These are phyloP conservation scores for Stratiolaelaps scimitus DNA, from an alignment of 1,140 invertebrate species.

Conservation along the genomic window DNA sequence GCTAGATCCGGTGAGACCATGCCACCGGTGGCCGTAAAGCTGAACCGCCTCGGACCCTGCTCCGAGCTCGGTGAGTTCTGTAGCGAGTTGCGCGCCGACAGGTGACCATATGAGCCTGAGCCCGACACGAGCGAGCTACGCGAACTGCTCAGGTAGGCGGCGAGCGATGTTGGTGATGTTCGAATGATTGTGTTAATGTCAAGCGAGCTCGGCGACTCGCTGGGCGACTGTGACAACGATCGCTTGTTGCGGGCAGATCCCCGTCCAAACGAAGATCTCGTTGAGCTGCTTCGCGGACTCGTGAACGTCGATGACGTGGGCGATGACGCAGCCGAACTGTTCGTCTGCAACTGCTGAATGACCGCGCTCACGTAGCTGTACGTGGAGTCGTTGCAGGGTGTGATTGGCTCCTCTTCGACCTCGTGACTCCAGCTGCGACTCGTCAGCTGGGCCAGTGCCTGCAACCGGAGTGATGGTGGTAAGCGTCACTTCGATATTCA, in stretches of 20 bases:
- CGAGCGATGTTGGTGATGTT: not conserved
- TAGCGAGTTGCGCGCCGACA: conserved; percentile 7
- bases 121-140: conserved; percentile 13
- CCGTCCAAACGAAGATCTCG: conserved; percentile 19
- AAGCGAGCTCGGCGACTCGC: not conserved
- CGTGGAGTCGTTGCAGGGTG: conserved; percentile 17
- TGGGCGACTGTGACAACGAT: conserved; percentile 18
- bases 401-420: conserved; percentile 15
- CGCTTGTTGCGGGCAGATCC: conserved; percentile 15
- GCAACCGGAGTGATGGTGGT: too few relatives aligned
- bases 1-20: conserved; percentile 12
- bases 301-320: conserved; percentile 17
- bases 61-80: conserved; percentile 23
- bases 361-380: conserved; percentile 24
- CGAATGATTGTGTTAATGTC: conserved; percentile 23
- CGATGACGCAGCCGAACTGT: conserved; percentile 8
- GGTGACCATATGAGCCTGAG: conserved; percentile 12
- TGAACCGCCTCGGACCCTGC: conserved; percentile 8
- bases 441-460: conserved; percentile 9
- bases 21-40: conserved; percentile 14
- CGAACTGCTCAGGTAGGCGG: conserved; percentile 23
- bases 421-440: conserved; percentile 21
- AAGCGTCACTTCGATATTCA: too few relatives aligned
- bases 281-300: conserved; percentile 20
- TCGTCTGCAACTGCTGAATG: conserved; percentile 15